phyloP scores from a whole-genome alignment of 2,797 vertebrate genomes.

The Malurus splendens region DNA sequence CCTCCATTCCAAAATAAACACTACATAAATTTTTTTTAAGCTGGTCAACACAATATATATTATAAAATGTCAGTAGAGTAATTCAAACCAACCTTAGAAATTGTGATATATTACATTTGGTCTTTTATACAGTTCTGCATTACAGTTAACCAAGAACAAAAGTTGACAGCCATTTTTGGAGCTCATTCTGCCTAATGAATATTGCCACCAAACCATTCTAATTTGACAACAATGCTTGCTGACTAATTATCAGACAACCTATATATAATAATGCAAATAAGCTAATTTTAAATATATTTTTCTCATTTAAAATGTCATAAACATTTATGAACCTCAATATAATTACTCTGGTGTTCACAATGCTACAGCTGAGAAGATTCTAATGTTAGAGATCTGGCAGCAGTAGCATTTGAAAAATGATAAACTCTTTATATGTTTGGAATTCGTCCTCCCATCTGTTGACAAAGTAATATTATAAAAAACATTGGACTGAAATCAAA shows the following conservation, averaged over 20 bases:
- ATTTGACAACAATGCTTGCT: background rate
- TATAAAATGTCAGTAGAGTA: constrained; percentile 25
- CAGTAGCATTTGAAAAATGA: background rate
- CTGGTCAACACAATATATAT: background rate
- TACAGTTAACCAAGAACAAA: background rate
- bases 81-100: constrained; percentile 19
- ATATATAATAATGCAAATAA: background rate
- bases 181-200: background rate
- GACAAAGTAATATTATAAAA: constrained; percentile 26
- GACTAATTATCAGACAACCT: background rate
- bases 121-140: background rate
- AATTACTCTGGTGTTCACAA: background rate
- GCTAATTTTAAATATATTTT: background rate
- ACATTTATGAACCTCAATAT: background rate
- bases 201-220: background rate
- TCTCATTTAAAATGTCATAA: background rate
- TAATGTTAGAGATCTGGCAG: constrained; percentile 22
- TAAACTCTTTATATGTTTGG: background rate
- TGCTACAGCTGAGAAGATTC: background rate
- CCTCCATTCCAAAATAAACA: constrained; percentile 49
- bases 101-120: background rate
- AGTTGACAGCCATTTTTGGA: background rate
- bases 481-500: constrained; percentile 13
- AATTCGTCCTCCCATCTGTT: constrained; percentile 26
- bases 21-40: constrained; percentile 49